A percentile compares a stretch with the other conserved stretches of the same genome.
These are phyloP conservation scores for Anas capensis DNA, from an alignment of 2,797 vertebrate species.

Conservation along the genomic window DNA sequence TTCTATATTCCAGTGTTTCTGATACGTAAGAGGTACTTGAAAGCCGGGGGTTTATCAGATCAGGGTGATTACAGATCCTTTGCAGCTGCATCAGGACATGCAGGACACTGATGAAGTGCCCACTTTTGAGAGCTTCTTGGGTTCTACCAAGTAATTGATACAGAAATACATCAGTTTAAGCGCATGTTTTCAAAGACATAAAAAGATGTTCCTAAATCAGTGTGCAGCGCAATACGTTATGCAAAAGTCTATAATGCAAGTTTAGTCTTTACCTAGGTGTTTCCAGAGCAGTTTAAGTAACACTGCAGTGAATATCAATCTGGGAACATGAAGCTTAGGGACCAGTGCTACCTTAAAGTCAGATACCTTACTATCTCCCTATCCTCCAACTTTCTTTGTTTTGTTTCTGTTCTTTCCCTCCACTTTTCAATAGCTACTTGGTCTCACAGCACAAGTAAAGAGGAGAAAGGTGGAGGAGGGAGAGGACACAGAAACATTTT, in stretches of 20 bases:
- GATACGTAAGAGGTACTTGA: conserved; percentile 83
- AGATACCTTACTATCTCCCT: neutral
- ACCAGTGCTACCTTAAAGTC: neutral
- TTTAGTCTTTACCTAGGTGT: neutral
- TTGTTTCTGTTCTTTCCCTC: neutral
- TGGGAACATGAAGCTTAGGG: neutral
- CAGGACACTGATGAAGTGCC: conserved; percentile 93
- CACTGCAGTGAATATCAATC: neutral
- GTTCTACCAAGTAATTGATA: conserved; percentile 77
- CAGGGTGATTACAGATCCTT: conserved; percentile 93
- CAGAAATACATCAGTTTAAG: neutral
- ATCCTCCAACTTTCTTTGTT: neutral
- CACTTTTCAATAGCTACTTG: neutral
- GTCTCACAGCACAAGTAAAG: neutral
- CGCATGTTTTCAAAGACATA: neutral
- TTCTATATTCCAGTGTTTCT: conserved; percentile 83
- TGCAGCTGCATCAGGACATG: conserved; percentile 93
- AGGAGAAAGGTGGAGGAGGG: too few relatives aligned
- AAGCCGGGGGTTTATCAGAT: conserved; percentile 87
- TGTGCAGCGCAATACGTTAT: neutral
- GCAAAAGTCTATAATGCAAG: neutral
- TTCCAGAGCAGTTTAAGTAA: neutral
- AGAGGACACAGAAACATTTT: neutral
- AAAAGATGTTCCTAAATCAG: neutral
- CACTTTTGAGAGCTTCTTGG: conserved; percentile 92